Evolutionary conservation across 2,888 invertebrate species (phyloP).

Genomic region (Limenitis camilla): DNA sequence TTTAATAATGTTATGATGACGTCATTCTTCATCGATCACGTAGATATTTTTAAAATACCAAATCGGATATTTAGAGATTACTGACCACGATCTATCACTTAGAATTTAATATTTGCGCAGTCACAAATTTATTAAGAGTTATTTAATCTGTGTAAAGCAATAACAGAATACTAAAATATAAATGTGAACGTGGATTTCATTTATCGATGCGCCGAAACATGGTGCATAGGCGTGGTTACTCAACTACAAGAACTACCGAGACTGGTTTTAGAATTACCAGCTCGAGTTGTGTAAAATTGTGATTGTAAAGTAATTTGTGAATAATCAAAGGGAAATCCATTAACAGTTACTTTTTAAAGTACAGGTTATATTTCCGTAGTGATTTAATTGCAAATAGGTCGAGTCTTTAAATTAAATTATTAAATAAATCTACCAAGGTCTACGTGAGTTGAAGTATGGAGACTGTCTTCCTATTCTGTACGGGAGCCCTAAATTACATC

Average conservation of each 20-base stretch:
- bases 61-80: too few species aligned
- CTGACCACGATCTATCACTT: too few species aligned
- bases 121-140: too few species aligned
- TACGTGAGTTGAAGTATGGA: too few species aligned
- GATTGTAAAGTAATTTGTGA: conserved; percentile 2
- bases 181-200: background rate
- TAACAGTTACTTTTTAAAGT: background rate
- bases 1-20: too few species aligned
- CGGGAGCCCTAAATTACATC: background rate
- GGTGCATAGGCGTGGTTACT: conserved; percentile 42
- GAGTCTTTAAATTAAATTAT: too few species aligned
- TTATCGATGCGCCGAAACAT: conserved; percentile 1
- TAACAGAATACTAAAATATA: background rate
- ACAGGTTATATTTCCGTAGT: background rate
- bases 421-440: too few species aligned
- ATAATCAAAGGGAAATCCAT: conserved; percentile 1
- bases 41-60: too few species aligned
- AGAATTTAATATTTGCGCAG: too few species aligned
- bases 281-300: conserved; percentile 14
- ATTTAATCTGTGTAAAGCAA: too few species aligned
- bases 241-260: conserved; percentile 35
- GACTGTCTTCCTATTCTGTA: background rate
- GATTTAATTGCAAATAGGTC: background rate
- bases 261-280: conserved; percentile 42
- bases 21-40: too few species aligned